phyloP scores from a whole-genome alignment of 1,140 invertebrate genomes.

The Anastatus disparis region DNA sequence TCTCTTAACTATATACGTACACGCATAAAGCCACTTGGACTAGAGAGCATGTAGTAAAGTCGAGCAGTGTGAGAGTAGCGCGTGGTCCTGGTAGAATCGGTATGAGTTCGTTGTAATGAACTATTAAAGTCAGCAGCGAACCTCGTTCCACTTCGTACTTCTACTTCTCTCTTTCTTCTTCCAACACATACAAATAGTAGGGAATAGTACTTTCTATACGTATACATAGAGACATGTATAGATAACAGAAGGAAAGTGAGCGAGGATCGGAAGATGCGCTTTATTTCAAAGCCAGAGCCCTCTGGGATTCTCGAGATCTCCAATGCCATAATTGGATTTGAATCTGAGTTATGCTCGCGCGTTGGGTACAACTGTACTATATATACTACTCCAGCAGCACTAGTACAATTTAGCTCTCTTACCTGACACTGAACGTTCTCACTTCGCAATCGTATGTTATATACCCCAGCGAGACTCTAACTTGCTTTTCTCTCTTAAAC shows the following conservation, averaged over 20 bases:
- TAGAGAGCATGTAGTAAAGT: too few species aligned
- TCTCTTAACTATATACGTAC: too few species aligned
- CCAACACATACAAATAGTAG: too few species aligned
- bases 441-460: slow-evolving; percentile 35
- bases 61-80: too few species aligned
- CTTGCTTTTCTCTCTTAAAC: slow-evolving; percentile 21
- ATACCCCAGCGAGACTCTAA: slow-evolving; percentile 17
- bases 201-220: too few species aligned
- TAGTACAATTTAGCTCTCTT: not conserved
- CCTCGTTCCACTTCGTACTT: not conserved
- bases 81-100: not conserved
- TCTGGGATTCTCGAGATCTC: slow-evolving; percentile 36
- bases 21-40: too few species aligned
- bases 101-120: slow-evolving; percentile 37
- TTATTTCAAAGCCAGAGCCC: slow-evolving; percentile 42
- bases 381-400: too few species aligned
- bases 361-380: too few species aligned
- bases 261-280: slow-evolving; percentile 15
- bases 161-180: too few species aligned
- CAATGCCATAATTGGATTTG: slow-evolving; percentile 48
- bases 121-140: slow-evolving; percentile 37
- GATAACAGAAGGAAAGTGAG: too few species aligned
- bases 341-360: slow-evolving; percentile 44
- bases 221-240: too few species aligned
- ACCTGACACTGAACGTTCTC: slow-evolving; percentile 10